Evolutionary conservation across 2,113 vertebrate species (phyloP).

Genomic region (Piprites chloris): DNA sequence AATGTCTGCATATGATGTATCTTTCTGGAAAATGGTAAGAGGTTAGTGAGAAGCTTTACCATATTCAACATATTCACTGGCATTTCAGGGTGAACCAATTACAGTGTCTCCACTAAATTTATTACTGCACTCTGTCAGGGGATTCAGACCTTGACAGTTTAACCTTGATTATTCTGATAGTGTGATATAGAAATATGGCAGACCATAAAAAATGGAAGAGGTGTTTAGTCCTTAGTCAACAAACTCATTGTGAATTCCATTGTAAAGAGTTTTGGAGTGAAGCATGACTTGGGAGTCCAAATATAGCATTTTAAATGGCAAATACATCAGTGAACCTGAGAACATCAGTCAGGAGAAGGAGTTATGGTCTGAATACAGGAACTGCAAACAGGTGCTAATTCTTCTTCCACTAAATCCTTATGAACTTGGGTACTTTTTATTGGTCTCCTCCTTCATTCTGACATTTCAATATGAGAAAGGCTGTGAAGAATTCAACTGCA

Average conservation of each 20-base stretch:
- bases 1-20: not conserved
- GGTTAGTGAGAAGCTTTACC: not conserved
- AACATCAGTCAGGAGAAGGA: not conserved
- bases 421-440: not conserved
- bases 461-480: not conserved
- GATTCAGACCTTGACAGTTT: conserved; percentile 26
- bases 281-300: not conserved
- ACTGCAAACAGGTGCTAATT: not conserved
- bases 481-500: not conserved
- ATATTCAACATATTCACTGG: not conserved
- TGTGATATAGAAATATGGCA: not conserved
- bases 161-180: conserved; percentile 5
- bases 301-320: not conserved
- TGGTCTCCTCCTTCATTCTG: not conserved
- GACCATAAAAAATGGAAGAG: not conserved
- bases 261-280: not conserved
- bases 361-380: not conserved
- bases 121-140: not conserved
- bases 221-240: not conserved
- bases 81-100: conserved; percentile 1
- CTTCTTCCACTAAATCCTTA: not conserved
- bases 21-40: not conserved
- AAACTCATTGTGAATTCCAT: not conserved
- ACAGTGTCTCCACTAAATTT: conserved; percentile 7
- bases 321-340: not conserved